Evolutionary conservation across 2,797 vertebrate genomes (phyloP).

Genomic region (Rhadinocentrus ornatus): DNA sequence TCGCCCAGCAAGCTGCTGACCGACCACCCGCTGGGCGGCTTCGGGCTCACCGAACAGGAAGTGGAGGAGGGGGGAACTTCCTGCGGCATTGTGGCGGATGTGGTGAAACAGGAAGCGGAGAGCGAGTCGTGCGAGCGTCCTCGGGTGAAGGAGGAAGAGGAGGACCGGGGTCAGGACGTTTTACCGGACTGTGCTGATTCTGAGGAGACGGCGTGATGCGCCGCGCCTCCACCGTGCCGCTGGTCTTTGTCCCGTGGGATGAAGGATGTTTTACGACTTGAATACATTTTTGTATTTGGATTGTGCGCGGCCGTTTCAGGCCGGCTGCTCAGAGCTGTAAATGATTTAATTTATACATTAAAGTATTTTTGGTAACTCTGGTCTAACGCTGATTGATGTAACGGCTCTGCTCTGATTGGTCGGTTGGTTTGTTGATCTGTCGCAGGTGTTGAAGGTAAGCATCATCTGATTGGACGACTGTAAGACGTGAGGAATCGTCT

Average conservation of each 20-base stretch:
- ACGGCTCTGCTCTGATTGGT: constrained; percentile 16
- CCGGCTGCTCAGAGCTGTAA: constrained; percentile 83
- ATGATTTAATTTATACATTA: constrained; percentile 99
- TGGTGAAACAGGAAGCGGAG: constrained; percentile 87
- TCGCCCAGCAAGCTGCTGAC: constrained; percentile 92
- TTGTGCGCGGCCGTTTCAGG: constrained; percentile 89
- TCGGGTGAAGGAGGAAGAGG: constrained; percentile 81
- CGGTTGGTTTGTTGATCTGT: constrained; percentile 6
- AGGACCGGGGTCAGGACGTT: constrained; percentile 61
- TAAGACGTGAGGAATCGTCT: constrained; percentile 17
- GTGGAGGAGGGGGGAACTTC: too few relatives aligned
- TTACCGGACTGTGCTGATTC: constrained; percentile 64
- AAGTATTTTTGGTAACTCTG: constrained; percentile 98
- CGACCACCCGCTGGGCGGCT: constrained; percentile 91
- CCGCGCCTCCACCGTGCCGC: background rate
- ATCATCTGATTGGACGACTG: constrained; percentile 34
- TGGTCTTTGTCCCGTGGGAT: constrained; percentile 8
- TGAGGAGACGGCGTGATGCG: constrained; percentile 20
- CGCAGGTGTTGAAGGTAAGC: constrained; percentile 71
- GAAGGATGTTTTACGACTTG: constrained; percentile 64
- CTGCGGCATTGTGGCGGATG: constrained; percentile 69
- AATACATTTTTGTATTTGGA: constrained; percentile 99
- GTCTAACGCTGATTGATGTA: constrained; percentile 89
- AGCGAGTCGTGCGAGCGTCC: constrained; percentile 74
- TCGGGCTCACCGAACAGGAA: constrained; percentile 81